These are phyloP conservation scores for Synanthedon andrenaeformis DNA, from an alignment of 2,888 invertebrate species.

Conservation along the genomic window DNA sequence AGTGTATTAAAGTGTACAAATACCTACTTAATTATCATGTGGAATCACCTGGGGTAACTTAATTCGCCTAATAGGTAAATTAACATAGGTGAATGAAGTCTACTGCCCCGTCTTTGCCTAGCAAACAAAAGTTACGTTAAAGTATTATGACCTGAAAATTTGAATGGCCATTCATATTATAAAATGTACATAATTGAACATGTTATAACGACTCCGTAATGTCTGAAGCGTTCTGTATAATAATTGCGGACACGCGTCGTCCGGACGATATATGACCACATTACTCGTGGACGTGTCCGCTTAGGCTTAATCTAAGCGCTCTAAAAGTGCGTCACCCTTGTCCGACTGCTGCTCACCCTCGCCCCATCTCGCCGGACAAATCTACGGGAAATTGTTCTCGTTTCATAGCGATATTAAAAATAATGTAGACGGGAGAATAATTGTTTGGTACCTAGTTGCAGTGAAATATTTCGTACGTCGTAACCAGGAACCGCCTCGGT, in stretches of 20 bases:
- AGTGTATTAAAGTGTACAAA: too few relatives aligned
- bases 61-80: too few relatives aligned
- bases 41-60: too few relatives aligned
- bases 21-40: too few relatives aligned
- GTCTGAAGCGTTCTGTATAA: slow-evolving; percentile 26
- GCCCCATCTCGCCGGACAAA: slow-evolving; percentile 15
- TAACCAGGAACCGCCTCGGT: background rate
- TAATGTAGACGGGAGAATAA: background rate
- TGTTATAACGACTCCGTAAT: slow-evolving; percentile 3
- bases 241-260: slow-evolving; percentile 55
- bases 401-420: background rate
- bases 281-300: slow-evolving; percentile 65
- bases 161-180: too few relatives aligned
- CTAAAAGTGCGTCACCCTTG: slow-evolving; percentile 60
- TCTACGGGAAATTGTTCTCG: background rate
- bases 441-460: too few relatives aligned
- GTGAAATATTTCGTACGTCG: too few relatives aligned
- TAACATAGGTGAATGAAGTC: too few relatives aligned
- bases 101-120: too few relatives aligned
- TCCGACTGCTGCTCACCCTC: slow-evolving; percentile 33
- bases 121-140: too few relatives aligned
- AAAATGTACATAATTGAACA: background rate
- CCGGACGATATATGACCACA: slow-evolving; percentile 66
- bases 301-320: slow-evolving; percentile 57
- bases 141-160: too few relatives aligned